A percentile compares a stretch with the other conserved stretches of the same genome.
These are phyloP conservation scores for Scaptomyza flava DNA, from an alignment of 2,888 invertebrate species.

Conservation along the genomic window DNA sequence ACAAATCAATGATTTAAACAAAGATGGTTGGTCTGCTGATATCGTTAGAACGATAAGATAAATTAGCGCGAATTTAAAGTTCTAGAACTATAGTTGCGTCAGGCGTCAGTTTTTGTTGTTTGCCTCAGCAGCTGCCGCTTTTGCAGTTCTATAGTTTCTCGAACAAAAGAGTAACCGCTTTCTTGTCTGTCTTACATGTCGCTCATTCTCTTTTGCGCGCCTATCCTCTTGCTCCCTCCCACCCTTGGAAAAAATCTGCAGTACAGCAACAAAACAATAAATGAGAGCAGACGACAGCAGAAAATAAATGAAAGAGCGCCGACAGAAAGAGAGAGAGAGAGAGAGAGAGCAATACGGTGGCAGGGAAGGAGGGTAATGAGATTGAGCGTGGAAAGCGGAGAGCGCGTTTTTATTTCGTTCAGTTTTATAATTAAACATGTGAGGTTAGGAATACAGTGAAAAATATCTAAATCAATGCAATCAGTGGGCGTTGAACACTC, in stretches of 20 bases:
- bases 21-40: constrained; percentile 23
- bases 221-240: background rate
- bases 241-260: constrained; percentile 10
- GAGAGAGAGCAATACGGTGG: constrained; percentile 1
- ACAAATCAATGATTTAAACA: constrained; percentile 13
- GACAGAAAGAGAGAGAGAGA: background rate
- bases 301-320: constrained; percentile 11
- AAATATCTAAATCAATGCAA: constrained; percentile 26
- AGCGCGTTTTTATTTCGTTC: constrained; percentile 48
- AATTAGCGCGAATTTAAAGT: constrained; percentile 31
- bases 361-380: constrained; percentile 9
- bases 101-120: constrained; percentile 50
- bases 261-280: constrained; percentile 26
- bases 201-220: constrained; percentile 3
- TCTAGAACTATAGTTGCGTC: constrained; percentile 36
- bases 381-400: constrained; percentile 32
- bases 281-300: constrained; percentile 28
- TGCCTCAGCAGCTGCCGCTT: constrained; percentile 14
- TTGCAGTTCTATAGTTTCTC: constrained; percentile 73
- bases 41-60: constrained; percentile 66
- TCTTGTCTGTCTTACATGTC: constrained; percentile 6
- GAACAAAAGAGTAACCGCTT: constrained; percentile 21
- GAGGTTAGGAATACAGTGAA: constrained; percentile 69
- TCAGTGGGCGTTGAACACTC: constrained; percentile 21
- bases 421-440: constrained; percentile 80